phyloP scores from a whole-genome alignment of 2,113 vertebrate species.

The Nesoenas mayeri region DNA sequence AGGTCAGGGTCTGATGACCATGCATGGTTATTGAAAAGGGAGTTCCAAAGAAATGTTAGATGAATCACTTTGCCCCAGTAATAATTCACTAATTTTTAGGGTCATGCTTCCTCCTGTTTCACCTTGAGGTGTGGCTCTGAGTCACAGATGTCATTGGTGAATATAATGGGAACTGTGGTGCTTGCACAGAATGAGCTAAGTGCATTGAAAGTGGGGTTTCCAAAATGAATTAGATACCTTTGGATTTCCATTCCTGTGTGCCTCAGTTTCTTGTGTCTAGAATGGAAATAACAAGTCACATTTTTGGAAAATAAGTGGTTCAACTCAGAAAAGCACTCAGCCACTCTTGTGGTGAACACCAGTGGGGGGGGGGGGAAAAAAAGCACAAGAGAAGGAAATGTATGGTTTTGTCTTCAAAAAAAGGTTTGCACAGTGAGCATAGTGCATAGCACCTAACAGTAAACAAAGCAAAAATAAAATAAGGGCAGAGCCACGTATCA shows the following conservation, averaged over 20 bases:
- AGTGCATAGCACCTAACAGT: background rate
- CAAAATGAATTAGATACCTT: background rate
- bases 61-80: background rate
- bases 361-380: too few relatives aligned
- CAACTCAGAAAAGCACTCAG: background rate
- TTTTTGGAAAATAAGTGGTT: background rate
- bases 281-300: background rate
- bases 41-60: background rate
- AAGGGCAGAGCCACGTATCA: background rate
- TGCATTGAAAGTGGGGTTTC: background rate
- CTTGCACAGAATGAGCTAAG: background rate
- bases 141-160: background rate
- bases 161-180: background rate
- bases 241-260: background rate
- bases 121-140: background rate
- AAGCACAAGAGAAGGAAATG: background rate
- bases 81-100: constrained; percentile 1
- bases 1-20: background rate
- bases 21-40: background rate
- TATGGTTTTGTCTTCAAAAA: background rate
- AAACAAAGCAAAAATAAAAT: background rate
- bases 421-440: background rate
- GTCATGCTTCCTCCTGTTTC: background rate
- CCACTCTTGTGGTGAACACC: background rate
- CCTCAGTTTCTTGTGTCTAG: background rate